Evolutionary conservation across 2,888 invertebrate genomes (phyloP).

Genomic region (Nemapogon koenigi): DNA sequence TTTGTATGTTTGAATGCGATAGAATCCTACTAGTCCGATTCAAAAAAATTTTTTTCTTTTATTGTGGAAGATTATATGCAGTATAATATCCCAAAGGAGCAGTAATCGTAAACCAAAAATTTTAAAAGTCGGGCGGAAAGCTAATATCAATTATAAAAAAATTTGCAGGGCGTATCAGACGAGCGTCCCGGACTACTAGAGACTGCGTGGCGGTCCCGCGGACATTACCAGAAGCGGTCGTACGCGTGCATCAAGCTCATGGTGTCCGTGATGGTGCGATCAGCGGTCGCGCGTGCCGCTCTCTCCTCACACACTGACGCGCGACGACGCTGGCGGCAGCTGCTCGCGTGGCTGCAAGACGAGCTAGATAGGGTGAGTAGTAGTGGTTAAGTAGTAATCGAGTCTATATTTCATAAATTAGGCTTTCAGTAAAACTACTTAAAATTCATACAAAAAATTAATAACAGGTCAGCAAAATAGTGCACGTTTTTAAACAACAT

Average conservation of each 20-base stretch:
- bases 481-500: too few relatives aligned
- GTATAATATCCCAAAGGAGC: not conserved
- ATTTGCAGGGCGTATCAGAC: slow-evolving; percentile 46
- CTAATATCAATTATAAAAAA: too few relatives aligned
- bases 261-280: slow-evolving; percentile 88
- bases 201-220: slow-evolving; percentile 90
- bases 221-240: slow-evolving; percentile 94
- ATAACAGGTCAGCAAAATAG: too few relatives aligned
- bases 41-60: slow-evolving; percentile 30
- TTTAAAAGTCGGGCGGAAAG: too few relatives aligned
- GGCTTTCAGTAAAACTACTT: too few relatives aligned
- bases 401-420: too few relatives aligned
- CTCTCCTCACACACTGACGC: slow-evolving; percentile 80
- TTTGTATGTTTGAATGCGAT: too few relatives aligned
- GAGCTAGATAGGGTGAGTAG: slow-evolving; percentile 80
- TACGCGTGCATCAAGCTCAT: slow-evolving; percentile 97
- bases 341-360: slow-evolving; percentile 94
- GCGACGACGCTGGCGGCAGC: slow-evolving; percentile 85
- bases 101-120: too few relatives aligned
- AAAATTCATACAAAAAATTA: too few relatives aligned
- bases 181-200: slow-evolving; percentile 92
- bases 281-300: slow-evolving; percentile 80
- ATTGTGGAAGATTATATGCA: not conserved
- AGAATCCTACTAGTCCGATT: too few relatives aligned
- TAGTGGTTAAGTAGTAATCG: too few relatives aligned